Percentiles rank a stretch among this genome's conserved stretches.
Evolutionary conservation across 2,113 vertebrate genomes (phyloP).

Genomic region (Talpa occidentalis): DNA sequence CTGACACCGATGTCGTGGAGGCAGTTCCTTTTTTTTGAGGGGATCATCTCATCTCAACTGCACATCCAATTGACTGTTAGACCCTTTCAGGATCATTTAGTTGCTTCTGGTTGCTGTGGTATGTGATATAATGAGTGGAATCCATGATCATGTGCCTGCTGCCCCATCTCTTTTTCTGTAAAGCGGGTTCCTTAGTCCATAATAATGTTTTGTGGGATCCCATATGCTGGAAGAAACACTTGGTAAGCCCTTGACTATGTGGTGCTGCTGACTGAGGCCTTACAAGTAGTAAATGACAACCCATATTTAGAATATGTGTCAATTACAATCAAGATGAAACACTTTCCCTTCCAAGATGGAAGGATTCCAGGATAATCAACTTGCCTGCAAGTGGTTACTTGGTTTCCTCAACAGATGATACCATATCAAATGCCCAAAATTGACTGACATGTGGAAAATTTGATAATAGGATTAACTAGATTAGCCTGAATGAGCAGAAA

Average conservation of each 20-base stretch:
- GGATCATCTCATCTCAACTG: background rate
- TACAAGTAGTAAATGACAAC: background rate
- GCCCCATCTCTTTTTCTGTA: background rate
- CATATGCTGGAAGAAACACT: background rate
- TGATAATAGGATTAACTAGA: background rate
- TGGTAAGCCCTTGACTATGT: background rate
- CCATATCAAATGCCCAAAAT: background rate
- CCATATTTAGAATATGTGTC: background rate
- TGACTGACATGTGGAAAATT: background rate
- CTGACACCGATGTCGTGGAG: background rate
- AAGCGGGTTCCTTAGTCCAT: background rate
- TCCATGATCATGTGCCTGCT: background rate
- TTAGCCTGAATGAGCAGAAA: background rate
- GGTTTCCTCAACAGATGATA: background rate
- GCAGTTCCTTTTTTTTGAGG: background rate
- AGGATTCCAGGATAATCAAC: background rate
- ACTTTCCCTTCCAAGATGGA: background rate
- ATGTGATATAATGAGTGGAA: background rate
- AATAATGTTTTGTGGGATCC: background rate
- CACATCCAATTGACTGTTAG: background rate
- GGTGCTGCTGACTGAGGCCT: background rate
- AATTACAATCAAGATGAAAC: background rate
- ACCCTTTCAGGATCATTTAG: background rate
- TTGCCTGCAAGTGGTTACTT: background rate
- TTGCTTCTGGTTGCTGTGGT: background rate